Evolutionary conservation across 2,888 invertebrate genomes (phyloP).

Genomic region (Trissolcus japonicus): DNA sequence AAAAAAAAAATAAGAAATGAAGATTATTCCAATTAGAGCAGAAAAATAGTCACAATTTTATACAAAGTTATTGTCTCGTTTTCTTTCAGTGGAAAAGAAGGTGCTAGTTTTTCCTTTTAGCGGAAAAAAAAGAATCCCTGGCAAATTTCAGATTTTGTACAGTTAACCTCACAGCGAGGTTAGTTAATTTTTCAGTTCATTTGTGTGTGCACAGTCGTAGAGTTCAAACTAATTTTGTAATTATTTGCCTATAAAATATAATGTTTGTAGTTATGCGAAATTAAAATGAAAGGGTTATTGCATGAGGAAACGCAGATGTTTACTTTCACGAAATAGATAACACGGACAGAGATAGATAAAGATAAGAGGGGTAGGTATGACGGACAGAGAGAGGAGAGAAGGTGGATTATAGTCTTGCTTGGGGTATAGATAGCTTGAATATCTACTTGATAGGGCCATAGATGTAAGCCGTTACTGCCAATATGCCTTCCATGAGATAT

Average conservation of each 20-base stretch:
- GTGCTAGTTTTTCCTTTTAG: too few relatives aligned
- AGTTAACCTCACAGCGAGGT: too few relatives aligned
- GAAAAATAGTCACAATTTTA: background rate
- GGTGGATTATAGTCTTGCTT: slow-evolving; percentile 60
- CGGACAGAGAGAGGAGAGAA: slow-evolving; percentile 32
- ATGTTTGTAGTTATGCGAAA: too few relatives aligned
- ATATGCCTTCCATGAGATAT: slow-evolving; percentile 69
- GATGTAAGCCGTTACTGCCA: slow-evolving; percentile 72
- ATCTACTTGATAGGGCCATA: slow-evolving; percentile 66
- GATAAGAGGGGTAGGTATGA: slow-evolving; percentile 10
- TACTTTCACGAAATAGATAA: slow-evolving; percentile 37
- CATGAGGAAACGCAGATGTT: slow-evolving; percentile 49
- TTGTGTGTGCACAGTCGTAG: too few relatives aligned
- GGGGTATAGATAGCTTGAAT: slow-evolving; percentile 56
- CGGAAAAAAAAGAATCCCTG: too few relatives aligned
- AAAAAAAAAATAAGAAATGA: slow-evolving; percentile 5
- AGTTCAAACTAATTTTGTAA: too few relatives aligned
- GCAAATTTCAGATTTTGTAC: too few relatives aligned
- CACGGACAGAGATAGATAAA: slow-evolving; percentile 33
- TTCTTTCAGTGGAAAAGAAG: too few relatives aligned
- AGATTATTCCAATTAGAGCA: background rate
- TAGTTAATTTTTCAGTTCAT: too few relatives aligned
- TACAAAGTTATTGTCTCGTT: too few relatives aligned
- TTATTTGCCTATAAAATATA: too few relatives aligned
- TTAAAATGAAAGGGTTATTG: slow-evolving; percentile 10